Conservation (phyloP, 2,797 vertebrate species). For the Netta rufina region DNA sequence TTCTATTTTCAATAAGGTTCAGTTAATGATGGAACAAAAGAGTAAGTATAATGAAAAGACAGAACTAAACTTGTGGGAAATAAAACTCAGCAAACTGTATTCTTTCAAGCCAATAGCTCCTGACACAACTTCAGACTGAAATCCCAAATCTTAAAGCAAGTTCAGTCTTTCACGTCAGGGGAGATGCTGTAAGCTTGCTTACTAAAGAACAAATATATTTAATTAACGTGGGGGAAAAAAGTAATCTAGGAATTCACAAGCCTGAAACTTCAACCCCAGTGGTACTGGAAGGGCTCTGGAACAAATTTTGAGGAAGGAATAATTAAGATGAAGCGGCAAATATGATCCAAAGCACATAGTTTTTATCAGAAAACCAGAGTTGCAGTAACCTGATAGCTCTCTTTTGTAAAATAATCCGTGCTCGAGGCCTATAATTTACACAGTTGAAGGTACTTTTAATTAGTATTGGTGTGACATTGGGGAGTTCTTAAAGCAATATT, state of each 20-base stretch:
- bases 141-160: background rate
- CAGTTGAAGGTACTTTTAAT: background rate
- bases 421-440: background rate
- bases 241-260: background rate
- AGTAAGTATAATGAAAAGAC: background rate
- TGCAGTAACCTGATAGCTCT: slow-evolving; percentile 1
- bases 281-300: background rate
- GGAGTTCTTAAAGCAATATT: background rate
- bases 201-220: background rate
- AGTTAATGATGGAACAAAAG: background rate
- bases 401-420: background rate
- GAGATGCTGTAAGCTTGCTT: background rate
- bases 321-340: background rate
- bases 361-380: background rate
- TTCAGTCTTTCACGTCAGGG: background rate
- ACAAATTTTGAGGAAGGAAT: background rate
- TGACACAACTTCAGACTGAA: background rate
- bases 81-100: background rate
- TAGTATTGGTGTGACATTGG: background rate
- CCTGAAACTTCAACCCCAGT: background rate
- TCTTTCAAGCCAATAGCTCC: background rate
- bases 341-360: background rate
- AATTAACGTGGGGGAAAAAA: background rate
- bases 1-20: background rate
- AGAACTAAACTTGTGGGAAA: background rate